phyloP scores from a whole-genome alignment of 2,888 invertebrate species.

The Apamea sordens region DNA sequence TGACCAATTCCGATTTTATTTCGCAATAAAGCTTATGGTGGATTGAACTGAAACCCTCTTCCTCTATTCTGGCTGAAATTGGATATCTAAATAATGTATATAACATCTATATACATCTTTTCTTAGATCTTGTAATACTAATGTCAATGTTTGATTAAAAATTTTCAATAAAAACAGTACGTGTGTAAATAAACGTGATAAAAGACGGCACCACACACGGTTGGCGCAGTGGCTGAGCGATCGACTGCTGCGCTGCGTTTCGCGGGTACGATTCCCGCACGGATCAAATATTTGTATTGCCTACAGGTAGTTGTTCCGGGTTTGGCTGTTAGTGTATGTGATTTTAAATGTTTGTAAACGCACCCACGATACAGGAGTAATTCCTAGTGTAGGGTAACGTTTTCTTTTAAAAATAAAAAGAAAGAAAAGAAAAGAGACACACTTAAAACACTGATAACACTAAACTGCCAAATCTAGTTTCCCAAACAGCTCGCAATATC shows the following conservation, averaged over 20 bases:
- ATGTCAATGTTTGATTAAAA: not conserved
- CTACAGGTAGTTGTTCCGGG: too few species aligned
- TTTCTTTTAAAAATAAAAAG: too few species aligned
- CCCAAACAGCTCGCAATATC: conserved; percentile 13
- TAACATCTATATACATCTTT: not conserved
- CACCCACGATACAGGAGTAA: too few species aligned
- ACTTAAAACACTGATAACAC: not conserved
- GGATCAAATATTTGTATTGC: too few species aligned
- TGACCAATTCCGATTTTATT: not conserved
- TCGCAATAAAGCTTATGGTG: not conserved
- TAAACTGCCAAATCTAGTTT: not conserved
- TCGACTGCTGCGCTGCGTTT: too few species aligned
- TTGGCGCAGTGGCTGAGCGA: too few species aligned
- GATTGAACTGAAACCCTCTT: not conserved
- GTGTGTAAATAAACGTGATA: not conserved
- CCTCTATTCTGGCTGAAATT: not conserved
- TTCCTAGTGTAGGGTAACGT: too few species aligned
- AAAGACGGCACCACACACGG: not conserved
- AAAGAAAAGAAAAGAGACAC: not conserved
- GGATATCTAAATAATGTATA: not conserved
- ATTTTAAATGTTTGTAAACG: too few species aligned
- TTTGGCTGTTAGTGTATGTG: too few species aligned
- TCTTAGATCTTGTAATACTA: not conserved
- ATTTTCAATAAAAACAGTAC: not conserved
- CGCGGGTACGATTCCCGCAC: too few species aligned